phyloP scores from a whole-genome alignment of 1,140 invertebrate genomes.

The Drosophila subobscura region DNA sequence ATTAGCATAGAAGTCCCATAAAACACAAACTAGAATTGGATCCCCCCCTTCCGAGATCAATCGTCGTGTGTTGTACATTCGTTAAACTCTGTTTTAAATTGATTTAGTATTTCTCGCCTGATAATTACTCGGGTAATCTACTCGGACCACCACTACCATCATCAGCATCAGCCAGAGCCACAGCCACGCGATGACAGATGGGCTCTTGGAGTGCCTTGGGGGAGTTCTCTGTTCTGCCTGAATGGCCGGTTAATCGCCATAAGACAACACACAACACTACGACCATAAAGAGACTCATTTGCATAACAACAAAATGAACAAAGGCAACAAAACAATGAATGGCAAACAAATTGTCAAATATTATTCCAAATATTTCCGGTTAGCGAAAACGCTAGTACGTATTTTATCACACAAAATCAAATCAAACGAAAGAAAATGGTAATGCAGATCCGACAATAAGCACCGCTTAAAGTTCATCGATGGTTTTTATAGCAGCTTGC shows the following conservation, averaged over 20 bases:
- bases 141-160: too few species aligned
- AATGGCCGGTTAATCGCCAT: slow-evolving; percentile 46
- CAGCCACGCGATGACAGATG: slow-evolving; percentile 21
- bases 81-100: slow-evolving; percentile 4
- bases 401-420: slow-evolving; percentile 26
- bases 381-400: slow-evolving; percentile 6
- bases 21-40: slow-evolving; percentile 32
- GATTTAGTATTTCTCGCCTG: slow-evolving; percentile 40
- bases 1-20: slow-evolving; percentile 46
- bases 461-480: slow-evolving; percentile 30
- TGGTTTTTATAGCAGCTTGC: neutral
- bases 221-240: neutral
- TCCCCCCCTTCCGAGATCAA: neutral
- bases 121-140: slow-evolving; percentile 34
- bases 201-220: slow-evolving; percentile 21
- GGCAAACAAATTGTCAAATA: slow-evolving; percentile 36
- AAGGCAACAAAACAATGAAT: slow-evolving; percentile 6
- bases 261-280: slow-evolving; percentile 33
- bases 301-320: slow-evolving; percentile 47
- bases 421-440: too few species aligned
- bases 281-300: slow-evolving; percentile 48
- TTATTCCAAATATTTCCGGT: slow-evolving; percentile 54
- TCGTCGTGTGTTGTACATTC: too few species aligned
- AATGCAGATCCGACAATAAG: neutral
- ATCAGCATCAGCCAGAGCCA: neutral